phyloP scores from a whole-genome alignment of 2,888 invertebrate species.

The Abrostola tripartita region DNA sequence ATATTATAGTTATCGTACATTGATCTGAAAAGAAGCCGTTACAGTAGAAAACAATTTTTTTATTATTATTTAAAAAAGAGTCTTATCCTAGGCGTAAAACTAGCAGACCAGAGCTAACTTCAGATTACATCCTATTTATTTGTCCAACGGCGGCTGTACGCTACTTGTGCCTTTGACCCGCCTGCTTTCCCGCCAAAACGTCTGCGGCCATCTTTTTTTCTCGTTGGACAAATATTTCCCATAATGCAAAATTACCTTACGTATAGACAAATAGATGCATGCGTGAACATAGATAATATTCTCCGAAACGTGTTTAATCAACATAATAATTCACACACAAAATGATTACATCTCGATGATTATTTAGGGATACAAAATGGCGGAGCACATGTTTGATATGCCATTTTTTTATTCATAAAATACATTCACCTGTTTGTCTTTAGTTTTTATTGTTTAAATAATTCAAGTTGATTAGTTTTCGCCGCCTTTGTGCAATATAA shows the following conservation, averaged over 20 bases:
- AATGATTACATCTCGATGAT: slow-evolving; percentile 40
- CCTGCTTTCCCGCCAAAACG: slow-evolving; percentile 50
- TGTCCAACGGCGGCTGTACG: slow-evolving; percentile 63
- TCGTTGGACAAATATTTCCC: slow-evolving; percentile 69
- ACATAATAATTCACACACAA: slow-evolving; percentile 55
- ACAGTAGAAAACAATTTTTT: slow-evolving; percentile 82
- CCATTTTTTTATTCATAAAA: slow-evolving; percentile 52
- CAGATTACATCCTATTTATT: slow-evolving; percentile 64
- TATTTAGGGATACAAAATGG: slow-evolving; percentile 58
- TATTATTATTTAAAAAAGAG: slow-evolving; percentile 74
- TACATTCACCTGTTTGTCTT: slow-evolving; percentile 57
- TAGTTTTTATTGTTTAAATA: slow-evolving; percentile 38
- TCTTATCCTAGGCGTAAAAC: slow-evolving; percentile 78
- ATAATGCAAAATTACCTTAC: slow-evolving; percentile 69
- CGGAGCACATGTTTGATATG: slow-evolving; percentile 65
- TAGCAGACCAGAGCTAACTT: slow-evolving; percentile 81
- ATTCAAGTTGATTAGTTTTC: slow-evolving; percentile 47
- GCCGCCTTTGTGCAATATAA: slow-evolving; percentile 58
- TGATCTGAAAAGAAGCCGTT: slow-evolving; percentile 84
- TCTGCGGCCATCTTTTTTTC: slow-evolving; percentile 55
- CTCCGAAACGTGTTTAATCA: slow-evolving; percentile 55
- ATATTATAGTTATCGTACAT: slow-evolving; percentile 76
- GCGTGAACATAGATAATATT: slow-evolving; percentile 63
- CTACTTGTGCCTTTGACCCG: slow-evolving; percentile 28
- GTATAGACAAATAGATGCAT: slow-evolving; percentile 75